Percentiles rank a stretch among this genome's conserved stretches.
phyloP scores from a whole-genome alignment of 1,140 invertebrate genomes.

The Zaprionus lachaisei region DNA sequence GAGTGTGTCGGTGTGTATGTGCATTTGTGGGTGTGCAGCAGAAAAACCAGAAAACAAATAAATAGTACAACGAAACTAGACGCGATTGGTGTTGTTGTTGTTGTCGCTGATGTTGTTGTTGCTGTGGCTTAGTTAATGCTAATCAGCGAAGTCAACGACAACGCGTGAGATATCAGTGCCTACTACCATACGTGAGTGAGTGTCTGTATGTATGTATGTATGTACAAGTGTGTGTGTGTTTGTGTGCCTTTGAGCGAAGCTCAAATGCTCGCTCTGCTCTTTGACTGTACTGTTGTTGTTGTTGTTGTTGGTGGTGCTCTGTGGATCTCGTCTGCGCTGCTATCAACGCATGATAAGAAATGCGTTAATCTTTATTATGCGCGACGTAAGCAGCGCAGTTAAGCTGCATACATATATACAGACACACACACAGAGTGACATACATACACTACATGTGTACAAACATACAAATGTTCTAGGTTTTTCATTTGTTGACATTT shows the following conservation, averaged over 20 bases:
- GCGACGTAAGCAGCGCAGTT: conserved; percentile 57
- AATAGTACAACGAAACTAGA: conserved; percentile 76
- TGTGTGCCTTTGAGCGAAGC: conserved; percentile 37
- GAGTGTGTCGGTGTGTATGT: conserved; percentile 21
- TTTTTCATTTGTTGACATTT: conserved; percentile 66
- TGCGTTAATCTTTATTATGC: conserved; percentile 80
- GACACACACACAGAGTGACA: conserved; percentile 12
- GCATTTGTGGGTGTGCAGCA: conserved; percentile 41
- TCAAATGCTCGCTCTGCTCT: conserved; percentile 50
- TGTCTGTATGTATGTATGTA: neutral
- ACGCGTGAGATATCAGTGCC: conserved; percentile 58
- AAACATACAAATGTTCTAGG: neutral
- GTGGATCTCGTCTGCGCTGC: conserved; percentile 48
- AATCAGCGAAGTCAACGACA: conserved; percentile 58
- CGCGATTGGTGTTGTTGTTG: conserved; percentile 42
- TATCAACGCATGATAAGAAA: conserved; percentile 80
- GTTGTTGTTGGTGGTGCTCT: conserved; percentile 18
- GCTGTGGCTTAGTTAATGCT: conserved; percentile 57
- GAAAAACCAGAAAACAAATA: conserved; percentile 76
- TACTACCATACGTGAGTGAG: conserved; percentile 32
- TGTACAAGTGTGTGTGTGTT: neutral
- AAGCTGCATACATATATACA: conserved; percentile 49
- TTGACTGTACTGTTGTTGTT: conserved; percentile 31
- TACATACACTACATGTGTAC: neutral
- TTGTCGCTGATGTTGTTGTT: conserved; percentile 12